Evolutionary conservation across 1,140 invertebrate species (phyloP), one percentile per base, ranked within the genome.

Genomic region (Drosophila rufa): DNA sequence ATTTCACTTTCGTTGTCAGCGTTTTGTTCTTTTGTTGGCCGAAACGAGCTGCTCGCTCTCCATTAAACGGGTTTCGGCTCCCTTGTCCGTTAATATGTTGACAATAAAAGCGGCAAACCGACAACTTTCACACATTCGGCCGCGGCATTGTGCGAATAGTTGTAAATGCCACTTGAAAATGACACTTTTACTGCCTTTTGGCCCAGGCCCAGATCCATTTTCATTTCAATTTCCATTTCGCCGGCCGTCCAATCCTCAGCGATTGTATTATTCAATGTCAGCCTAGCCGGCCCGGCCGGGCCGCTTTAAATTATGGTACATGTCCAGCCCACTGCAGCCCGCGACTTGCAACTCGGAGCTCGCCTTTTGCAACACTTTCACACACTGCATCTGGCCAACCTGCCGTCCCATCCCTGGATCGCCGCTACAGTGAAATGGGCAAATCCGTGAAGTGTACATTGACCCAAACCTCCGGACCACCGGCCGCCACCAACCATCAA

Each of bases 371-470:
- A 89, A 90, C 85, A 89, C 84, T 89, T 89, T 89, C 84, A 90
- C 84, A 89, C 81, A 81, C 57, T 48, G 60, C 69, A 48, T 45
- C 67, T 50, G 47, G 46, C 56, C 57, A 8, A 47, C 43, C 14
- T 30, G 38, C 25, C 30, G 19, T 17, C 22, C 46, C 33, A 40
- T 58, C n/a, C 22, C 73, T 55, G 64, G 55, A 43, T 25, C 67
- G 75, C 55, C 43, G 77, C 58, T 36, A 55, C 45, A 75, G 78
- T 75, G 80, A 84, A 89, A 90, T 89, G 80, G 80, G 58, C 75
- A 85, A 89, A 90, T 89, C 85, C 85, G 85, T 90, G 84, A 90
- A 89, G 69, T 89, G 84, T 90, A 66, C 85, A 89, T 89, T 89
- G 85, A 90, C 85, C 85, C 85, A 73, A 71, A 47, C 43, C 65